Evolutionary conservation across 2,113 vertebrate genomes (phyloP).

Genomic region (Notarius quadriscutis): DNA sequence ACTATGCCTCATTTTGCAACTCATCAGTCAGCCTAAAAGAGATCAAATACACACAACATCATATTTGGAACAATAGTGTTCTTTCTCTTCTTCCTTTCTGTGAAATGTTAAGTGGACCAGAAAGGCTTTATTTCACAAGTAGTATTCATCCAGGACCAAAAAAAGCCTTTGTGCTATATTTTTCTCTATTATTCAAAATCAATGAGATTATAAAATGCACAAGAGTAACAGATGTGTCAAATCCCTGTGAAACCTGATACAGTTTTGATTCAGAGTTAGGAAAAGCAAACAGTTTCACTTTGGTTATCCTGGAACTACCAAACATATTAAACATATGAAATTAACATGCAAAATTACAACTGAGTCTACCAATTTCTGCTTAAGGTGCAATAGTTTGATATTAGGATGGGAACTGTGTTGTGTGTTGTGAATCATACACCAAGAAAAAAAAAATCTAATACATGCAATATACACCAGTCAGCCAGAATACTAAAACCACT

Average conservation of each 20-base stretch:
- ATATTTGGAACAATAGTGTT: neutral
- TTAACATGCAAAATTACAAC: neutral
- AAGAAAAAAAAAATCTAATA: too few species aligned
- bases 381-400: neutral
- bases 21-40: neutral
- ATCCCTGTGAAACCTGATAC: neutral
- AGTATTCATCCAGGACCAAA: neutral
- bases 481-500: too few species aligned
- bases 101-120: constrained; percentile 3
- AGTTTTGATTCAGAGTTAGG: neutral
- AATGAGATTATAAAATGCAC: neutral
- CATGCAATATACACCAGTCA: too few species aligned
- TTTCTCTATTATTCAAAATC: neutral
- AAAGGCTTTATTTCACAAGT: neutral
- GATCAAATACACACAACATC: neutral
- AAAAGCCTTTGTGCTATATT: neutral
- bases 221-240: constrained; percentile 10
- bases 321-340: neutral
- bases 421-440: neutral
- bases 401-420: neutral
- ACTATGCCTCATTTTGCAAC: neutral
- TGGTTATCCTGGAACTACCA: neutral
- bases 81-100: neutral
- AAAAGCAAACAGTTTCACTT: neutral
- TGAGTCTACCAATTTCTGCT: neutral